Base-by-base conservation (phyloP, 2,888 invertebrate genomes). In the Ligdia adustata region DNA sequence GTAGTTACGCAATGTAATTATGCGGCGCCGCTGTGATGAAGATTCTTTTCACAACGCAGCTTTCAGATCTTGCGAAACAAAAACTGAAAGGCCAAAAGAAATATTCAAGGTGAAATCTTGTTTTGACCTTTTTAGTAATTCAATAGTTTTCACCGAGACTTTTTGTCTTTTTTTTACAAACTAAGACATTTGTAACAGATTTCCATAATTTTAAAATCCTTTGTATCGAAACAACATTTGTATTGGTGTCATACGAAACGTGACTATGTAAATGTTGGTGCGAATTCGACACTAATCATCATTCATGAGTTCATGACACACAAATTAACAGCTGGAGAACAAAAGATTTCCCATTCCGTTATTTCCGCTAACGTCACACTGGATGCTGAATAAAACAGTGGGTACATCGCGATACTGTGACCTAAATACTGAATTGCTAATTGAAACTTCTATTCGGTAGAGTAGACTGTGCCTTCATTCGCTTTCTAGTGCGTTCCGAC, bases 341-440 rank as follows among this genome's bases (percentile, higher is more conserved):
- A 75, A 75, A 74, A 68, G 64, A 54, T 67, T 59, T 49, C 51
- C 46, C 38, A 59, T 66, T 58, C 79, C 78, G 79, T 78, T 78
- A 78, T 63, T 71, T 78, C 78, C 78, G 78, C 55, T 63, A 60
- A 67, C 75, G 75, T 76, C 72, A 75, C 57, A 40, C 52, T 64
- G 63, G 69, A 66, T 66, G 62, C 62, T 69, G 66, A 66, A 73
- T 69, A 66, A 69, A 72, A 71, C 64, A 65, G 53, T 52, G 50
- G 55, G 46, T 59, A 49, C 53, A 61, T 60, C 62, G 60, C 55
- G 54, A 67, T 60, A 60, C 59, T 60, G 43, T 64, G 69, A 69
- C 73, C 72, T 61, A 69, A 66, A 67, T 66, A 55, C 46, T 57
- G 60, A 60, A 46, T 60, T 50, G 60, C 60, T 63, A 63, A 60